A percentile compares a stretch with the other conserved stretches of the same genome.
Evolutionary conservation across 92 coral and sea anemone species (phyloP).

Genomic region (Paragorgia papillata): DNA sequence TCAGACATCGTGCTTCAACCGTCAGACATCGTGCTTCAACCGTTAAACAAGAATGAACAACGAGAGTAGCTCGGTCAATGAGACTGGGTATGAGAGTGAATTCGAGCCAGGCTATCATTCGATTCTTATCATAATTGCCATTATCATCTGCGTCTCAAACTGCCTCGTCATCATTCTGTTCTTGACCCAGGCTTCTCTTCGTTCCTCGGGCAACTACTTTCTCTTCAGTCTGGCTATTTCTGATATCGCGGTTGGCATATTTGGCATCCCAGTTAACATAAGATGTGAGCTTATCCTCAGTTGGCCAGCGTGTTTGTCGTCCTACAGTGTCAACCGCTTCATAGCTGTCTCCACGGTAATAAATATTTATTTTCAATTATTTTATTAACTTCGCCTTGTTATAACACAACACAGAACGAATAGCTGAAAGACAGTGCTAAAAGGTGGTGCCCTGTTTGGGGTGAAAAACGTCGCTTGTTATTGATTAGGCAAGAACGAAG

Average conservation of each 20-base stretch:
- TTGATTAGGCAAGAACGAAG: too few relatives aligned
- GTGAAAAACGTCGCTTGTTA: too few relatives aligned
- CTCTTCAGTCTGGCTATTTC: constrained; percentile 31
- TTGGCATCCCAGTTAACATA: constrained; percentile 19
- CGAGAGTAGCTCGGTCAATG: background rate
- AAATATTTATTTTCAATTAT: too few relatives aligned
- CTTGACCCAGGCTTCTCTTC: constrained; percentile 27
- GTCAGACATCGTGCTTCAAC: too few relatives aligned
- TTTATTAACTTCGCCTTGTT: too few relatives aligned
- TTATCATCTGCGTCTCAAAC: constrained; percentile 4
- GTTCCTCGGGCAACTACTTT: constrained; percentile 25
- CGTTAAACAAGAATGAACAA: too few relatives aligned
- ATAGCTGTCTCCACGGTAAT: constrained; percentile 22
- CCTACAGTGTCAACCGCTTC: constrained; percentile 11
- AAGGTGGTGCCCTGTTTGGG: too few relatives aligned
- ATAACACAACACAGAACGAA: too few relatives aligned
- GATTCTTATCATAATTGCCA: background rate
- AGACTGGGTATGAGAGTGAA: background rate
- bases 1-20: too few relatives aligned
- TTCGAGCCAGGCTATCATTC: constrained; percentile 4
- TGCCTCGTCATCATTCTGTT: constrained; percentile 24
- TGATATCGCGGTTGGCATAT: constrained; percentile 15
- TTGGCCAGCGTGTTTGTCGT: constrained; percentile 9
- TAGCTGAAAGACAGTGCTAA: too few relatives aligned
- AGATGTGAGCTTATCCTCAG: background rate